These are phyloP conservation scores for Pseudopodoces humilis DNA, from an alignment of 2,113 vertebrate species.

Conservation along the genomic window DNA sequence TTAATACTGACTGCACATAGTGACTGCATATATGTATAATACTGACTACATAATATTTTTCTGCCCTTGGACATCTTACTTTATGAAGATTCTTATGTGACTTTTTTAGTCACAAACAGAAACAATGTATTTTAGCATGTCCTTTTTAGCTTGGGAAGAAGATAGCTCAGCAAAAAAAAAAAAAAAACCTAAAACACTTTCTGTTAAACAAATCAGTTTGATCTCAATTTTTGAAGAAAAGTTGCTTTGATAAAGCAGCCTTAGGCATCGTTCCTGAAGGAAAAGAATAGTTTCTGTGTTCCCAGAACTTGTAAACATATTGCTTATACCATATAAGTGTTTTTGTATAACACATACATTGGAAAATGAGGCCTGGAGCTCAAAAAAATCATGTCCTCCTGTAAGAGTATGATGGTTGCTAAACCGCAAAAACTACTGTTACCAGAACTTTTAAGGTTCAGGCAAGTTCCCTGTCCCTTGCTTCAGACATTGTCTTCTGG, in stretches of 20 bases:
- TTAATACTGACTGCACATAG: not conserved
- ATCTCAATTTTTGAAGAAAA: not conserved
- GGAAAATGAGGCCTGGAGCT: not conserved
- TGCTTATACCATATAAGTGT: not conserved
- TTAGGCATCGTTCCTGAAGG: not conserved
- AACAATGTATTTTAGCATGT: not conserved
- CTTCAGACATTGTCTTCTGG: not conserved
- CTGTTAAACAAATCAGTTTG: not conserved
- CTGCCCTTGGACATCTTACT: not conserved
- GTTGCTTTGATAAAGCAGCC: not conserved
- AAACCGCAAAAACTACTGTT: not conserved
- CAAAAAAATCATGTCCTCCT: not conserved
- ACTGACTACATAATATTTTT: not conserved
- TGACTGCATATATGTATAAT: not conserved
- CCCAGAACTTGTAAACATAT: not conserved
- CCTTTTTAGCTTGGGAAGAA: not conserved
- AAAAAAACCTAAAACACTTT: not conserved
- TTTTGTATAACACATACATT: not conserved
- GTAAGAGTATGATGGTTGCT: not conserved
- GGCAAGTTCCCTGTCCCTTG: not conserved
- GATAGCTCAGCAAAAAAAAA: not conserved
- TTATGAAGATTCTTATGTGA: not conserved
- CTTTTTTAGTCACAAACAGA: not conserved
- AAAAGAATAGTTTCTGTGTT: not conserved
- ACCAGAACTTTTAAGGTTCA: not conserved